Evolutionary conservation across 2,797 vertebrate genomes (phyloP), one percentile per base, ranked within the genome.

Genomic region (Mormyrops boulengeri): DNA sequence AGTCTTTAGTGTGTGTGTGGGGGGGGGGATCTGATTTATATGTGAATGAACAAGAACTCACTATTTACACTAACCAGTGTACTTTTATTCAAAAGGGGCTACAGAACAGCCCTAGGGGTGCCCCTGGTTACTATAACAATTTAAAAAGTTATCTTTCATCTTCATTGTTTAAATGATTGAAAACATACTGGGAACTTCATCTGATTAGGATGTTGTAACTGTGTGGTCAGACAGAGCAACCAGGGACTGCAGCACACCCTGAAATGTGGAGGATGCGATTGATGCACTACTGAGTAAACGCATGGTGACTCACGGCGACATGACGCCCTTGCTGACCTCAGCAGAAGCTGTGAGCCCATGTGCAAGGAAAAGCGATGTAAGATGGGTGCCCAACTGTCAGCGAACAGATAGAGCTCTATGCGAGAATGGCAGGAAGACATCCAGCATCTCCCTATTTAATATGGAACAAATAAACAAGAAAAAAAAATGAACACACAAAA

Each of bases 401-500:
- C 11, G 77, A 90, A 19, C 55, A 30, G 49, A 62, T 26, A 17
- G 22, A 8, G 30, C 17, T 85, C 62, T 26, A 34, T 44, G 52
- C 4, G 88, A 91, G 90, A 87, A 91, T 22, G 89, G 92, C 92
- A 92, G 92, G 93, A 95, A 89, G 93, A 93, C 93, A 92, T 94
- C 93, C 90, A 90, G 89, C 91, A 91, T 92, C 92, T 93, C 93
- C 92, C 93, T 94, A 91, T 93, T 94, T 93, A 93, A 94, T 92
- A 92, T 92, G 89, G 91, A 92, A 87, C 89, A 87, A 89, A 89
- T 87, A 80, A 89, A 89, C 85, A 62, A 44, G 92, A 88, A 80
- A 62, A 92, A 91, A 91, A 92, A 93, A 92, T 88, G 92, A 95
- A 94, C 94, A 93, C 93, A 94, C 93, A 95, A 94, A 95, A 93